Evolutionary conservation across 1,140 invertebrate species (phyloP).

Genomic region (Listronotus oregonensis): DNA sequence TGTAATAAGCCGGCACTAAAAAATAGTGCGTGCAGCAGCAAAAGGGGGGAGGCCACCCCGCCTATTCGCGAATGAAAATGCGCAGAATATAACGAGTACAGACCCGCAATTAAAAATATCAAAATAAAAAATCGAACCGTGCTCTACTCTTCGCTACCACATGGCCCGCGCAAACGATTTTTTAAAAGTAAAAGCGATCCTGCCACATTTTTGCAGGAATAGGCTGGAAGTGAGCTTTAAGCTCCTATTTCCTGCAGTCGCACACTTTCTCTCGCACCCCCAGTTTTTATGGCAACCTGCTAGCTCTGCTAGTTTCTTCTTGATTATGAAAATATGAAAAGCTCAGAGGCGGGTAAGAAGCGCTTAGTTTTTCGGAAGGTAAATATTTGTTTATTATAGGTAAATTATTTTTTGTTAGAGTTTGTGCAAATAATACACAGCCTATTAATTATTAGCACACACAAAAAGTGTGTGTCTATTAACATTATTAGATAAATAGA

Average conservation of each 20-base stretch:
- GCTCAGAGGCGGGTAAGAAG: conserved; percentile 17
- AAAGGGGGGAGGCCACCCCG: conserved; percentile 39
- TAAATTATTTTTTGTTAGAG: no score
- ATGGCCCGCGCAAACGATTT: conserved; percentile 18
- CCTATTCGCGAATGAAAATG: conserved; percentile 57
- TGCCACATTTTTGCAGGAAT: conserved; percentile 23
- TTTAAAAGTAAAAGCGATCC: conserved; percentile 15
- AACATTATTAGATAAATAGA: no score
- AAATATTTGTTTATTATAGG: no score
- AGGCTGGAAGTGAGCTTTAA: conserved; percentile 9
- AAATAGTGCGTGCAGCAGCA: conserved; percentile 55
- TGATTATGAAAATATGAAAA: conserved; percentile 37
- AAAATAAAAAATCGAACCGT: conserved; percentile 55
- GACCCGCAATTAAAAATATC: conserved; percentile 59
- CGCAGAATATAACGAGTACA: conserved; percentile 59
- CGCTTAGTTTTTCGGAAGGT: not conserved
- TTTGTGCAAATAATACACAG: no score
- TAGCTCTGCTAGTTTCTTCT: conserved; percentile 27
- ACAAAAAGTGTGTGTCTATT: no score
- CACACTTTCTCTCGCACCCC: conserved; percentile 9
- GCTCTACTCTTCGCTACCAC: conserved; percentile 18
- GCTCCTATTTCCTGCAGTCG: conserved; percentile 19
- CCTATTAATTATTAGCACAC: no score
- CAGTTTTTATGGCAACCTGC: conserved; percentile 33
- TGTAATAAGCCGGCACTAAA: conserved; percentile 59